Evolutionary conservation across 2,113 vertebrate genomes (phyloP), one percentile per base, ranked within the genome.

Genomic region (Tretioscincus oriximinensis): DNA sequence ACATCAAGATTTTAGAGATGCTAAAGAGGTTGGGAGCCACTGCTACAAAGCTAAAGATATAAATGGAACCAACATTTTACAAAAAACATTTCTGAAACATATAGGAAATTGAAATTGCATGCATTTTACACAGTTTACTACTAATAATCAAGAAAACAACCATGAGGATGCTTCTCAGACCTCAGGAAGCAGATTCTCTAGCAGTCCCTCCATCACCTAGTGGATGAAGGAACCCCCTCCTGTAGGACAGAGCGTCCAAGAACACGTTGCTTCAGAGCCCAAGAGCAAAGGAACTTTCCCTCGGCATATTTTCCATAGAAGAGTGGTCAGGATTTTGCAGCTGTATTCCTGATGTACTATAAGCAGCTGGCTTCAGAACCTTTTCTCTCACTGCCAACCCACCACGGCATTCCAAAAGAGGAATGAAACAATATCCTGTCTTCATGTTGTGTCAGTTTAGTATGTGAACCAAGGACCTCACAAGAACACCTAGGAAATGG

Each of bases 361-460:
- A 29, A 47, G 80, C 74, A 81, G 41, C n/a, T 85, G 14, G 83
- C 65, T 76, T 71, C 5, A 8, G 41, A 80, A 70, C 41, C 66
- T 80, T 90, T 78, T 22, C 73, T 88, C 21, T 26, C 83, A 10
- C 20, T 84, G 47, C 41, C 51, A 82, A 63, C 65, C 73, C 51
- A 24, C 45, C 76, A 35, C n/a, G 58, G 70, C 20, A 7, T 85
- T 84, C 28, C 45, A 45, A n/a, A 51, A 12, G 58, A 29, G 49
- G 71, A 81, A 87, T 78, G 70, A 81, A 80, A 78, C 11, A 82
- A 29, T 51, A 29, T 0, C 0, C 60, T 6, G 22, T 85, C 84
- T 82, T 88, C 45, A 63, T 54, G 41, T 0, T 65, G 45, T 58
- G 70, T 86, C 60, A 81, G 35, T 67, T 69, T 49, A 82, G 0